Conservation (phyloP, 2,888 invertebrate genomes). For the Drosophila anceps region DNA sequence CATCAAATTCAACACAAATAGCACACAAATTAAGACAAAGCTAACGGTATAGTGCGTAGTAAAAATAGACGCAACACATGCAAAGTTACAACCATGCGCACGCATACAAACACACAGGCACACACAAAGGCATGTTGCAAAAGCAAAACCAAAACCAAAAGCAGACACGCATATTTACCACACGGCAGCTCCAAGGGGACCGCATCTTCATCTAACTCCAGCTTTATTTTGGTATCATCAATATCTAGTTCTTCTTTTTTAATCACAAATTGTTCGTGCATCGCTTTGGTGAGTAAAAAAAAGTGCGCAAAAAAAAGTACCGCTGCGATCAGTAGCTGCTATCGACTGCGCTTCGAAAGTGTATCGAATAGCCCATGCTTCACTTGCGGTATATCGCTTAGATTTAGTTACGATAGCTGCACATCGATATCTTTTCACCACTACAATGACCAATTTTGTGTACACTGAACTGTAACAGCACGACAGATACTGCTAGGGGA, state of each 20-base stretch:
- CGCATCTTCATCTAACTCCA: conserved; percentile 43
- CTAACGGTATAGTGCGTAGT: conserved; percentile 74
- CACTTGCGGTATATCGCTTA: conserved; percentile 23
- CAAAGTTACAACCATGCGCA: conserved; percentile 18
- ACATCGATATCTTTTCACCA: conserved; percentile 26
- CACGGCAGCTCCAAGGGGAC: conserved; percentile 22
- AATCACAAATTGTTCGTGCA: conserved; percentile 45
- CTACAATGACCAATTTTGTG: background rate
- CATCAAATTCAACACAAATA: background rate
- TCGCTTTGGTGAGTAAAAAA: conserved; percentile 36
- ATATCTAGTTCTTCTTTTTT: conserved; percentile 62
- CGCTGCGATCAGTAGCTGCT: conserved; percentile 57
- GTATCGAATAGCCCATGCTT: conserved; percentile 31
- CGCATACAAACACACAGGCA: conserved; percentile 7
- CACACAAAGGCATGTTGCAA: conserved; percentile 20
- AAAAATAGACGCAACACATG: conserved; percentile 38
- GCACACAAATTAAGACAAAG: conserved; percentile 15
- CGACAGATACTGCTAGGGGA: conserved; percentile 8
- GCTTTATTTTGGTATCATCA: conserved; percentile 57
- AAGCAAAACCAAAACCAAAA: background rate
- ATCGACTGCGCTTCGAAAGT: conserved; percentile 32
- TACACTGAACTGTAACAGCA: conserved; percentile 36
- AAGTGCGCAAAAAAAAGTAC: conserved; percentile 61
- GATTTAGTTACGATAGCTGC: background rate
- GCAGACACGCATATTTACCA: conserved; percentile 51